These are phyloP conservation scores for Chelonus formosanus DNA, from an alignment of 2,888 invertebrate species.

Conservation along the genomic window DNA sequence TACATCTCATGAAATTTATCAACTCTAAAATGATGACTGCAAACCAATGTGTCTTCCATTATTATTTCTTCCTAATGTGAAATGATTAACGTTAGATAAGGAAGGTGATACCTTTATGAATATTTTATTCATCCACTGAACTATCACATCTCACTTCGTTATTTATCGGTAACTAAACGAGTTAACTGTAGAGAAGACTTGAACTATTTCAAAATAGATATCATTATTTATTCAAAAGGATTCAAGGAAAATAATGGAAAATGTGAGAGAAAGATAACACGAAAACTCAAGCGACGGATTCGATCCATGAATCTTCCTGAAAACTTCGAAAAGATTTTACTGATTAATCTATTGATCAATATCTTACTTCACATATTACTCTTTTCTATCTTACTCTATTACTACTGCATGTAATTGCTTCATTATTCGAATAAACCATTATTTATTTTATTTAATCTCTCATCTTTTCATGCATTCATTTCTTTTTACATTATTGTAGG, in stretches of 20 bases:
- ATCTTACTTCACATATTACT: conserved; percentile 3
- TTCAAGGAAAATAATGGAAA: conserved; percentile 26
- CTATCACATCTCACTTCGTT: conserved; percentile 18
- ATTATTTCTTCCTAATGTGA: not conserved
- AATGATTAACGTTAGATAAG: conserved; percentile 3
- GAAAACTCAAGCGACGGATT: conserved; percentile 5
- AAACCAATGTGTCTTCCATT: conserved; percentile 37
- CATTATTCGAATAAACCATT: too few relatives aligned
- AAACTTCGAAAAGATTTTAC: not conserved
- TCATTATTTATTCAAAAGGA: conserved; percentile 51
- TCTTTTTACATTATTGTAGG: too few relatives aligned
- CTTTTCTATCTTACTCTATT: too few relatives aligned
- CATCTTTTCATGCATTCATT: too few relatives aligned
- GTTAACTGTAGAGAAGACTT: conserved; percentile 20
- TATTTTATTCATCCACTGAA: conserved; percentile 15
- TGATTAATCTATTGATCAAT: conserved; percentile 13
- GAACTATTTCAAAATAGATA: conserved; percentile 56
- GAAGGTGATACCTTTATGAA: conserved; percentile 17
- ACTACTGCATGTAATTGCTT: too few relatives aligned
- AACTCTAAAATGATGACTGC: conserved; percentile 42
- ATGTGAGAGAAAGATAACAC: conserved; percentile 16
- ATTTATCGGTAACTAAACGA: conserved; percentile 24
- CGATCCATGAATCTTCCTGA: conserved; percentile 15
- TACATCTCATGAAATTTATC: conserved; percentile 14
- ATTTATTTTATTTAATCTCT: too few relatives aligned